Evolutionary conservation across 2,888 invertebrate species (phyloP).

Genomic region (Eustalomyia histrio): DNA sequence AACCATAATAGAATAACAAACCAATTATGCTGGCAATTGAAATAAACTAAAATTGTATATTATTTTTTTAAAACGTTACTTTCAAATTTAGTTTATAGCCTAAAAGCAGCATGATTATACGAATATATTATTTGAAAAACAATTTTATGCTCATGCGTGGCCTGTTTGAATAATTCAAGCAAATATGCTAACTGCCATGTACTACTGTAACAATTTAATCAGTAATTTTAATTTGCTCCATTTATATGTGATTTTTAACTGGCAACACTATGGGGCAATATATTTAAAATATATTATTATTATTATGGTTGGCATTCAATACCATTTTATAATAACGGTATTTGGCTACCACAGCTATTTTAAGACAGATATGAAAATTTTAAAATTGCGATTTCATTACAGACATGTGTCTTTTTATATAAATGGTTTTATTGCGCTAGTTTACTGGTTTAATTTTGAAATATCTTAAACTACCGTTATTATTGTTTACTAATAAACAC

Average conservation of each 20-base stretch:
- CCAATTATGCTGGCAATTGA: constrained; percentile 39
- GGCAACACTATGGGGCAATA: background rate
- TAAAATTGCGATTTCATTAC: no score
- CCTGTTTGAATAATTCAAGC: constrained; percentile 20
- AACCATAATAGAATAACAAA: constrained; percentile 44
- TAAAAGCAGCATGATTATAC: background rate
- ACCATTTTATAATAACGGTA: no score
- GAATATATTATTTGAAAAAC: background rate
- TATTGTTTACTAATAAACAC: no score
- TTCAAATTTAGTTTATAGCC: background rate
- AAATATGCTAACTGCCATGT: background rate
- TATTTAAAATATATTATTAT: no score
- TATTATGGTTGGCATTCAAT: no score
- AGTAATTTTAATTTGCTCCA: background rate
- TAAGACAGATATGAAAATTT: no score
- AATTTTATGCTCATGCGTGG: constrained; percentile 33
- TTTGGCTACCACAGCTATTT: no score
- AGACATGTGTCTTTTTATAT: no score
- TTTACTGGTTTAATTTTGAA: no score
- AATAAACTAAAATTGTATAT: constrained; percentile 17
- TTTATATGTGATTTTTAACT: background rate
- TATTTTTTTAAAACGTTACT: background rate
- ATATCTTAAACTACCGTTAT: no score
- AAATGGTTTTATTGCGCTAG: no score
- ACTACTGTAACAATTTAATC: background rate